Base-by-base conservation (phyloP, 2,888 invertebrate species). In the Erannis defoliaria region DNA sequence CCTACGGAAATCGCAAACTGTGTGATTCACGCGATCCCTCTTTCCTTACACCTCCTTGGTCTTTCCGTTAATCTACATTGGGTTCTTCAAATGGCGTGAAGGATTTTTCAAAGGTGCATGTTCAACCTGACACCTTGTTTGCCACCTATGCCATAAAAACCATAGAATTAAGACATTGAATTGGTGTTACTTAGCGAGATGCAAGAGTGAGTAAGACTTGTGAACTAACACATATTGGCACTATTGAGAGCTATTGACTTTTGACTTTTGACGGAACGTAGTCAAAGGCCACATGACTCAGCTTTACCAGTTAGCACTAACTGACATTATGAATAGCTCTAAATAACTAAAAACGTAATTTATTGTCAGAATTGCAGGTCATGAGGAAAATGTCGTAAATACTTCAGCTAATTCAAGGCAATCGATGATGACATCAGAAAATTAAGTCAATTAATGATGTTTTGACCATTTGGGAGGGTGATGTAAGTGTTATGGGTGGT, bases 341-440 rank as follows among this genome's bases (percentile, higher is more conserved):
- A 38, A 35, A 45, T 21, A 29, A 40, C 12, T 19, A 5, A 12
- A 8, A 51, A 46, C 37, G 14, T 21, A 12, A 56, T 37, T 14
- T 35, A 31, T 53, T 40, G 46, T 18, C 35, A 37, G 58, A 60
- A 54, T 49, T 42, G 48, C 29, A 16, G 12, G 16, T 10, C 9
- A 60, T 23, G 21, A 61, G 61, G 61, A 61, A 61, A 55, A 55
- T 5, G 12, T 3, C 14, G 23, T 10, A 38, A 58, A 37, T 38
- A 33, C 33, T 46, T 29, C 26, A 12, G 10, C 42, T n/a, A 37
- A 51, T 61, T 61, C 50, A 55, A 55, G 45, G 45, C 51, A 40
- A 55, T 60, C 19, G 29, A 35, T 35, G 35, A 50, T 61, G 61
- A 61, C 55, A 61, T 61, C 61, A 61, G 59, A 54, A 40, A 59